These are phyloP conservation scores for Paramormyrops hopkinsi DNA, from an alignment of 2,797 vertebrate genomes.

Conservation along the genomic window DNA sequence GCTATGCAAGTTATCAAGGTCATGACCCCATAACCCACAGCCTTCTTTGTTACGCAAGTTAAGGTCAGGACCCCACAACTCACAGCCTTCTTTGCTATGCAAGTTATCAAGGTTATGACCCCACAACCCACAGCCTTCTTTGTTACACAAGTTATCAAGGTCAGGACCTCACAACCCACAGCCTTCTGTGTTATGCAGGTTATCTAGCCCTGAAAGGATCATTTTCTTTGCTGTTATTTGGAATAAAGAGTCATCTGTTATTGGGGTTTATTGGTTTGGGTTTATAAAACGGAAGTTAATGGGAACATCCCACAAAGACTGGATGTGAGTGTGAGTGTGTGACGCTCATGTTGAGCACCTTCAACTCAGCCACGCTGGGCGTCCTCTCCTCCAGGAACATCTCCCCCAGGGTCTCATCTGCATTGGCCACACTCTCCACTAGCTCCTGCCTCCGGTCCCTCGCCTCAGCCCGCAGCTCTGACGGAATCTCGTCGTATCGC, in stretches of 20 bases:
- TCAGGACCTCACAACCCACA: not conserved
- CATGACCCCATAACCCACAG: not conserved
- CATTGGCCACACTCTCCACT: constrained; percentile 86
- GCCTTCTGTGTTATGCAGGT: not conserved
- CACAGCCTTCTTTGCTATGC: not conserved
- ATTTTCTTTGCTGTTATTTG: not conserved
- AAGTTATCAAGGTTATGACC: not conserved
- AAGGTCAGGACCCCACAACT: not conserved
- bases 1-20: not conserved
- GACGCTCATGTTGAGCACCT: constrained; percentile 55
- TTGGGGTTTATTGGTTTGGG: not conserved
- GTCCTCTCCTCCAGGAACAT: constrained; percentile 86
- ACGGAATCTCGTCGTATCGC: constrained; percentile 74
- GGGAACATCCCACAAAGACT: not conserved
- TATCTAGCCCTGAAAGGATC: not conserved
- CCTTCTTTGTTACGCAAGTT: not conserved
- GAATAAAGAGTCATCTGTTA: not conserved
- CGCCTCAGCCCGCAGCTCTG: constrained; percentile 67
- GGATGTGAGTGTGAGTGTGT: not conserved
- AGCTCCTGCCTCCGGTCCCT: constrained; percentile 76
- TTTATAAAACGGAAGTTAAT: not conserved
- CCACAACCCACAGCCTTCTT: not conserved
- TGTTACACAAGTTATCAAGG: not conserved
- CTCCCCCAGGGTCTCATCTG: constrained; percentile 83
- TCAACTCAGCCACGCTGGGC: constrained; percentile 74